Conservation (phyloP, 1,140 invertebrate genomes). For the Neocloeon triangulifer region DNA sequence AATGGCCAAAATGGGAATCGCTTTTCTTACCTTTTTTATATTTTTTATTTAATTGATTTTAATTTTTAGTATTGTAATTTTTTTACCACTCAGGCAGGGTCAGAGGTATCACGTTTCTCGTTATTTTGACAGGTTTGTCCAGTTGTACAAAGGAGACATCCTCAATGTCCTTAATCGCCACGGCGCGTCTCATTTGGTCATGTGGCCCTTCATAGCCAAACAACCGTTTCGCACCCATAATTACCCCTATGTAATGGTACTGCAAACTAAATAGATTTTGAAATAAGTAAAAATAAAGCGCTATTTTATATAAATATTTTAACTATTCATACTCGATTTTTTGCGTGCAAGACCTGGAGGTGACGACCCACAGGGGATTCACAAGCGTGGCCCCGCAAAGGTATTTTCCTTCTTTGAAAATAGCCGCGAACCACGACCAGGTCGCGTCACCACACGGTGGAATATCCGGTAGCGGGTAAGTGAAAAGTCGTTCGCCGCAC, state of each 20-base stretch:
- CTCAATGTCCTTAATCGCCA: slow-evolving; percentile 12
- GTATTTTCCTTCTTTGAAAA: slow-evolving; percentile 16
- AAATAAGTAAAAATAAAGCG: slow-evolving; percentile 12
- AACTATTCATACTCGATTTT: slow-evolving; percentile 21
- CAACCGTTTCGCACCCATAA: slow-evolving; percentile 36
- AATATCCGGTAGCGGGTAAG: too few species aligned
- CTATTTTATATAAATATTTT: slow-evolving; percentile 3
- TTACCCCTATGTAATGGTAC: slow-evolving; percentile 30
- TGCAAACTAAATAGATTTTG: too few species aligned
- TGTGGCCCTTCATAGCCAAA: slow-evolving; percentile 30
- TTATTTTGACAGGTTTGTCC: slow-evolving; percentile 12
- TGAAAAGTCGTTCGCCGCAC: too few species aligned
- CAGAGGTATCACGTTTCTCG: slow-evolving; percentile 14
- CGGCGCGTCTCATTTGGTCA: slow-evolving; percentile 31
- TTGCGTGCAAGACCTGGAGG: slow-evolving; percentile 27
- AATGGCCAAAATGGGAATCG: too few species aligned
- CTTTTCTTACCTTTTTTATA: too few species aligned
- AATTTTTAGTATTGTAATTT: too few species aligned
- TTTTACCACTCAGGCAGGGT: too few species aligned
- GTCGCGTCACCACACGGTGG: too few species aligned
- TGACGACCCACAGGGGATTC: slow-evolving; percentile 32
- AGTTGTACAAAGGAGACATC: slow-evolving; percentile 15
- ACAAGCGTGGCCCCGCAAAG: slow-evolving; percentile 28
- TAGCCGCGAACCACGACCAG: slow-evolving; percentile 17
- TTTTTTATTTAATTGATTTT: too few species aligned